Conservation (phyloP, 2,888 invertebrate genomes). For the Diplolepis rosae region DNA sequence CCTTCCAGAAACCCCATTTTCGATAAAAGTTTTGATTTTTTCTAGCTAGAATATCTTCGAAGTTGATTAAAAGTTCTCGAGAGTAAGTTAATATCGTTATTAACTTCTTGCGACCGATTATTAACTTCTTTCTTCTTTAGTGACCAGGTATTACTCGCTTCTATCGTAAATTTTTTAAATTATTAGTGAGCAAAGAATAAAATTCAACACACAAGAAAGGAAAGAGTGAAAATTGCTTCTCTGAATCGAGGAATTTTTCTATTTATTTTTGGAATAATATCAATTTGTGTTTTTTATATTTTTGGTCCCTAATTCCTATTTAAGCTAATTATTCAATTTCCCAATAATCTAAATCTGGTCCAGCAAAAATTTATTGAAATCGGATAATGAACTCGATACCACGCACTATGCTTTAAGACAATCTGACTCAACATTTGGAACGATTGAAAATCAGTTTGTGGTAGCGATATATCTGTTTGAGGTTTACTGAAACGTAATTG, state of each 20-base stretch:
- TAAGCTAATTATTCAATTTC: not conserved
- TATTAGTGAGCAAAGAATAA: no score
- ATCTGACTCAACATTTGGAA: slow-evolving; percentile 16
- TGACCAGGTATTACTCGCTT: slow-evolving; percentile 18
- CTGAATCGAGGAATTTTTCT: slow-evolving; percentile 3
- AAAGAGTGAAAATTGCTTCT: not conserved
- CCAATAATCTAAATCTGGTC: not conserved
- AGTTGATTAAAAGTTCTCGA: slow-evolving; percentile 20
- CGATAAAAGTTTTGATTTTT: slow-evolving; percentile 21
- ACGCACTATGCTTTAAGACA: slow-evolving; percentile 8
- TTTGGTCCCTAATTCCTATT: not conserved
- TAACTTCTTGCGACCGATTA: not conserved
- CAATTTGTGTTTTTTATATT: no score
- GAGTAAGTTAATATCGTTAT: slow-evolving; percentile 7
- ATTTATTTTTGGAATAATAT: no score
- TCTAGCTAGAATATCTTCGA: not conserved
- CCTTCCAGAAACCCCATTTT: slow-evolving; percentile 9
- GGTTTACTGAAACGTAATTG: slow-evolving; percentile 29
- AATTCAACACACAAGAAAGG: not conserved
- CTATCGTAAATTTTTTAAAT: no score
- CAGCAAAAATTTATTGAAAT: not conserved
- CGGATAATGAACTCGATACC: slow-evolving; percentile 26
- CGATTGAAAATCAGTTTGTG: slow-evolving; percentile 24
- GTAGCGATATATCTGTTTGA: slow-evolving; percentile 22
- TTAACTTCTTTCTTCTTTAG: no score